A percentile compares a stretch with the other conserved stretches of the same genome.
phyloP scores from a whole-genome alignment of 2,888 invertebrate genomes.

The Tipula unca region DNA sequence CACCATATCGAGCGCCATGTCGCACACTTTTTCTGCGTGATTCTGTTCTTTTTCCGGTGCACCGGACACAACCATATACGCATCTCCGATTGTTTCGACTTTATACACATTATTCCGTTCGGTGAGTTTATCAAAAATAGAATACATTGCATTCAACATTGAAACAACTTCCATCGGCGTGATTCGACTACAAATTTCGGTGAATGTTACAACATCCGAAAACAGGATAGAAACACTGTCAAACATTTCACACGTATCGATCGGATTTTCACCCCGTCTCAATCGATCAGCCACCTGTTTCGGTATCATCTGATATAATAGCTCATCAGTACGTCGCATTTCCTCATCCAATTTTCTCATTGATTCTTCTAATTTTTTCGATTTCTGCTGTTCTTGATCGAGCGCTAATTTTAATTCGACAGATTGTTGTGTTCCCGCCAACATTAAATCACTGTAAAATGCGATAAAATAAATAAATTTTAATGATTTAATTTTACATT shows the following conservation, averaged over 20 bases:
- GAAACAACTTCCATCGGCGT: constrained; percentile 97
- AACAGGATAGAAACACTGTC: constrained; percentile 93
- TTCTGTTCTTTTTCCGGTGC: constrained; percentile 84
- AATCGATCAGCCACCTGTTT: constrained; percentile 93
- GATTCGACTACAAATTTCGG: constrained; percentile 91
- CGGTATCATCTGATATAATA: constrained; percentile 98
- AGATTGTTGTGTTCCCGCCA: constrained; percentile 95
- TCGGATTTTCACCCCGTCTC: constrained; percentile 88
- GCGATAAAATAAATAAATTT: neutral
- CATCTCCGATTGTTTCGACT: constrained; percentile 97
- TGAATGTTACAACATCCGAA: constrained; percentile 96
- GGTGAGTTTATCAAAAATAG: constrained; percentile 90
- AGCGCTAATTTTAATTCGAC: constrained; percentile 91
- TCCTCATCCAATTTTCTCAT: constrained; percentile 94
- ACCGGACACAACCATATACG: constrained; percentile 96
- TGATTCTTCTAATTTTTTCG: constrained; percentile 90
- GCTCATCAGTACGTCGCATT: constrained; percentile 90
- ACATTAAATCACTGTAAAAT: constrained; percentile 73
- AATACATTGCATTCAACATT: constrained; percentile 96
- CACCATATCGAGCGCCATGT: constrained; percentile 95
- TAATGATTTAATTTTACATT: neutral
- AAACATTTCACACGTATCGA: constrained; percentile 96
- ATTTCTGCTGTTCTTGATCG: constrained; percentile 95
- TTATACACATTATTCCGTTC: constrained; percentile 92
- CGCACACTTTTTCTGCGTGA: constrained; percentile 86